Conservation (phyloP, 2,888 invertebrate species). For the Macaria liturata region DNA sequence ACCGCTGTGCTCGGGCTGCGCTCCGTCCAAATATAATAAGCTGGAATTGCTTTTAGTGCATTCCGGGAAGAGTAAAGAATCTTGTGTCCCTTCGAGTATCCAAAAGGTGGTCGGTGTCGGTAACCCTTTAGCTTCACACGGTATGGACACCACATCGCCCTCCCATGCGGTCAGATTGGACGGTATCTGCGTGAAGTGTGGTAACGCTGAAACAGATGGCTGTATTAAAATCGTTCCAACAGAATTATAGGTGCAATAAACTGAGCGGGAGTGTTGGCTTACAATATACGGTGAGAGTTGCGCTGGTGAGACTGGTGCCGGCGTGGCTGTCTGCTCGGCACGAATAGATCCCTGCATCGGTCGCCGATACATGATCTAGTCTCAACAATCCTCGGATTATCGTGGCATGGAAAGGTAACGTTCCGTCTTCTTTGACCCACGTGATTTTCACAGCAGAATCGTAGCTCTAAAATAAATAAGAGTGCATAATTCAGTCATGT, state of each 20-base stretch:
- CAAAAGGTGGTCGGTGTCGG: slow-evolving; percentile 97
- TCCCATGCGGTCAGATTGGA: slow-evolving; percentile 94
- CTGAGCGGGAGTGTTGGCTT: slow-evolving; percentile 80
- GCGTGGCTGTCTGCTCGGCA: slow-evolving; percentile 96
- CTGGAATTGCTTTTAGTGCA: slow-evolving; percentile 77
- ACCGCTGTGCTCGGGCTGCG: slow-evolving; percentile 71
- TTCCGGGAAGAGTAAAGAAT: slow-evolving; percentile 82
- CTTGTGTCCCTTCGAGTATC: slow-evolving; percentile 95
- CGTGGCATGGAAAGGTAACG: slow-evolving; percentile 68
- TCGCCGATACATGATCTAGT: slow-evolving; percentile 91
- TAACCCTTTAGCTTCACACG: slow-evolving; percentile 95
- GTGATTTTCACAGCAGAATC: slow-evolving; percentile 76
- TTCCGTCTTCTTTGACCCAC: slow-evolving; percentile 76
- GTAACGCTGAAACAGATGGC: slow-evolving; percentile 89
- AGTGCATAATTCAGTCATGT: no score
- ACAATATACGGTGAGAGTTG: slow-evolving; percentile 96
- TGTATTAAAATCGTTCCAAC: slow-evolving; percentile 65
- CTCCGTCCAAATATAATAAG: slow-evolving; percentile 74
- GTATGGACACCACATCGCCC: slow-evolving; percentile 94
- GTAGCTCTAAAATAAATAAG: slow-evolving; percentile 63
- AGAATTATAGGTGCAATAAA: slow-evolving; percentile 72
- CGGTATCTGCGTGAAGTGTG: slow-evolving; percentile 93
- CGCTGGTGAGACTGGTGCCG: slow-evolving; percentile 93
- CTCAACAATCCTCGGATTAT: slow-evolving; percentile 82
- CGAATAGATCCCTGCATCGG: slow-evolving; percentile 95